These are phyloP conservation scores for Callopanchax toddi DNA, from an alignment of 2,113 vertebrate genomes.

Conservation along the genomic window DNA sequence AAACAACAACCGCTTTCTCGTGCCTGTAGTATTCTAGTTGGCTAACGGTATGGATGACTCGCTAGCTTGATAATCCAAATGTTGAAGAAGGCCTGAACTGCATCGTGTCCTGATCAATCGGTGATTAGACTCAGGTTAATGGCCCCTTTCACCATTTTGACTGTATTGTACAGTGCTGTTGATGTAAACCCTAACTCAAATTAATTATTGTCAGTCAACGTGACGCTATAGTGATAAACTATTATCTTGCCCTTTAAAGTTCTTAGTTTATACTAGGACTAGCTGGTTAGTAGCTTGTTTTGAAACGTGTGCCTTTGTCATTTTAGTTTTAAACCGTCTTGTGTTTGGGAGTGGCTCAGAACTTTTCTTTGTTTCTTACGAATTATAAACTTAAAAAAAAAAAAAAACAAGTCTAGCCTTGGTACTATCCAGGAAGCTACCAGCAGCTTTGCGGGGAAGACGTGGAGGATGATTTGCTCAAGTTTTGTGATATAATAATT, in stretches of 20 bases:
- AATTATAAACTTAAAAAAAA: neutral
- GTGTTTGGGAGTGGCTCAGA: neutral
- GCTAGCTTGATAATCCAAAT: slow-evolving; percentile 65
- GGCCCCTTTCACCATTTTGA: neutral
- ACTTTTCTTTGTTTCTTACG: neutral
- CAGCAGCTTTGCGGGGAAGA: slow-evolving; percentile 18
- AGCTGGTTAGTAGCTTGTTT: slow-evolving; percentile 29
- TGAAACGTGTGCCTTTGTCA: slow-evolving; percentile 1
- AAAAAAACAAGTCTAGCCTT: neutral
- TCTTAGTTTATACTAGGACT: neutral
- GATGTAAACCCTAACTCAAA: neutral
- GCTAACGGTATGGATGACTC: slow-evolving; percentile 9
- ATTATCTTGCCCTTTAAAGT: slow-evolving; percentile 25
- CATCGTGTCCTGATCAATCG: slow-evolving; percentile 62
- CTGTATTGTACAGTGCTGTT: neutral
- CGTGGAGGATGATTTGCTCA: slow-evolving; percentile 27
- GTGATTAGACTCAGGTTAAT: slow-evolving; percentile 35
- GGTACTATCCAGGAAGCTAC: slow-evolving; percentile 26
- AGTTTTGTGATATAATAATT: slow-evolving; percentile 2
- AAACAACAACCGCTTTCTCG: neutral
- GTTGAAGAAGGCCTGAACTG: slow-evolving; percentile 66
- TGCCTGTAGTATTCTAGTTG: neutral
- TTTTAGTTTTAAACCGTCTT: neutral
- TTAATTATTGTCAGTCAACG: slow-evolving; percentile 30
- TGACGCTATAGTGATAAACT: slow-evolving; percentile 31